Base-by-base conservation (phyloP, 2,888 invertebrate species). In the Danaus chrysippus region DNA sequence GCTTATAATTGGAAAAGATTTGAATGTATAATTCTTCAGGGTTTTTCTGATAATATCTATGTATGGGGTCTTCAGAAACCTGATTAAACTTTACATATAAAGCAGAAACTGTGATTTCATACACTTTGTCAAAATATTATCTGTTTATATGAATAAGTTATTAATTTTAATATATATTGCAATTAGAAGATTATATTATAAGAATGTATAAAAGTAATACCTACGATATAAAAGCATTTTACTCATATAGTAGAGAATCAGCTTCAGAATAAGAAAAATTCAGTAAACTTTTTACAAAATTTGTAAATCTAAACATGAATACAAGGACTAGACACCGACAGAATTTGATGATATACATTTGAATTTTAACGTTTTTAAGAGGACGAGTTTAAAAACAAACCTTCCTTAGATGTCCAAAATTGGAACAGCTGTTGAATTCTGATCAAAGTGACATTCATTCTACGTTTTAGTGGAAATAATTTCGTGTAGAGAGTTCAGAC, bases 1-100 rank as follows among this genome's bases (percentile, higher is more conserved):
- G 55, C 63, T 60, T 68, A 65, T 71, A 69, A 71, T 72, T 71
- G 68, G 70, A 67, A 68, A 63, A 63, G 59, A 58, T 70, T 63
- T 62, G 68, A 67, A 65, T 64, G 65, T 58, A 64, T 69, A 67
- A 67, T 69, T 64, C 61, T 49, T 53, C 42, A 43, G n/a, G 49
- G 23, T 19, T 64, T 63, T 49, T 49, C 49, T 49, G 17, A 49
- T 34, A 34, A 6, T 34, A 34, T 17, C 49, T 11, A 49, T 17
- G 49, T 49, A 49, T 49, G 17, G 17, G 49, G 17, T 17, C 49
- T 12, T 49, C 49, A 49, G 15, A 49, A 49, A 49, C 11, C 49
- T 49, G 17, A 17, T 49, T 11, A 10, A 17, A 49, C 11, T 17
- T 17, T 10, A 17, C 49, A 17, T 17, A 34, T 34, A 6, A 34